A percentile compares a stretch with the other conserved stretches of the same genome.
Conservation (phyloP, 2,113 vertebrate genomes). For the Pitta sordida region DNA sequence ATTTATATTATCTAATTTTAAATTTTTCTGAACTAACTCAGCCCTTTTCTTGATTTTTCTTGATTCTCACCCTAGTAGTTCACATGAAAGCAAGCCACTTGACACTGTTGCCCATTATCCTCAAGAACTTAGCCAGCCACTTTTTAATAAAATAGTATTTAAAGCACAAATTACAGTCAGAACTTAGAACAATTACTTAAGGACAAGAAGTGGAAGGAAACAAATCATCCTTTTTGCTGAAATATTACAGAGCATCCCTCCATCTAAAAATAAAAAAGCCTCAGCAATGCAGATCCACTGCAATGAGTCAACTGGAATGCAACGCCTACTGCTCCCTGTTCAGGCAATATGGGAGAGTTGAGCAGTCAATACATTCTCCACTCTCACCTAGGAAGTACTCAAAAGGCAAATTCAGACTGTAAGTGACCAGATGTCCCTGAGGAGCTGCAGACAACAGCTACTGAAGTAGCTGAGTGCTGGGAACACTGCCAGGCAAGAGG, state of each 20-base stretch:
- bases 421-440: neutral
- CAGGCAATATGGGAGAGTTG: neutral
- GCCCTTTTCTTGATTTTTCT: neutral
- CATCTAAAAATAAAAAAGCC: neutral
- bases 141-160: neutral
- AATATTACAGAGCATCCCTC: neutral
- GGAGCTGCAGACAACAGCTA: neutral
- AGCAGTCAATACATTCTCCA: neutral
- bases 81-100: neutral
- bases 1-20: neutral
- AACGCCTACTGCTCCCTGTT: neutral
- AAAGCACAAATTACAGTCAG: neutral
- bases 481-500: neutral
- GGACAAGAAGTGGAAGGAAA: slow-evolving; percentile 20
- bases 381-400: neutral
- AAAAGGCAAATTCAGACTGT: neutral
- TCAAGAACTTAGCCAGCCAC: neutral
- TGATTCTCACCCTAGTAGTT: neutral
- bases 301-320: neutral
- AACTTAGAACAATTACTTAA: neutral
- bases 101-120: neutral
- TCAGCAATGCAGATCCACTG: neutral
- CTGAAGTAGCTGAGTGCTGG: neutral
- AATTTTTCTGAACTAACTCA: neutral
- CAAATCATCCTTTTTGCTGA: neutral